A percentile compares a stretch with the other conserved stretches of the same genome.
phyloP scores from a whole-genome alignment of 2,113 vertebrate species.

The Mus pahari region DNA sequence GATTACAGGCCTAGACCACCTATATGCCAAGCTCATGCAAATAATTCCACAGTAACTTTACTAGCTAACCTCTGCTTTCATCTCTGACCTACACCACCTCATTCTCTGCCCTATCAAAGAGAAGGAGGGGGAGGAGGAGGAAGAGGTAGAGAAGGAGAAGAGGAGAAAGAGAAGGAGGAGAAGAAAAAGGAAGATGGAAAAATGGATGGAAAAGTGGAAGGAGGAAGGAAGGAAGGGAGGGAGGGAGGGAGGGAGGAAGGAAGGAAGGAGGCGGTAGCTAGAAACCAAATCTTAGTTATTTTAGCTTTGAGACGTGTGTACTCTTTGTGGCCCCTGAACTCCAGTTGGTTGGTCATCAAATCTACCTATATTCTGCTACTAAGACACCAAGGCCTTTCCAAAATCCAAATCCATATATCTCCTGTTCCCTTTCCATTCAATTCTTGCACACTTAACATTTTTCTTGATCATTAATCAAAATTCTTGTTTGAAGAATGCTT shows the following conservation, averaged over 20 bases:
- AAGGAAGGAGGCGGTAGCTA: not conserved
- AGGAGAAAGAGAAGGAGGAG: too few relatives aligned
- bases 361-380: not conserved
- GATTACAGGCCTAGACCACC: not conserved
- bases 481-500: not conserved
- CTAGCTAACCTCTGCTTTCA: slow-evolving; percentile 29
- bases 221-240: too few relatives aligned
- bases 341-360: slow-evolving; percentile 11
- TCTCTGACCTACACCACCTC: not conserved
- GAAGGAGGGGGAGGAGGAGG: too few relatives aligned
- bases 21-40: not conserved
- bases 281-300: not conserved
- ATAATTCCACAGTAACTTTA: slow-evolving; percentile 27
- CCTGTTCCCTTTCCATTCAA: slow-evolving; percentile 1
- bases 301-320: not conserved
- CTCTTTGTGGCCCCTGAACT: not conserved
- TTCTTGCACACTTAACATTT: slow-evolving; percentile 43
- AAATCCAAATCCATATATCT: not conserved
- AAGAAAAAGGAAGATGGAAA: too few relatives aligned
- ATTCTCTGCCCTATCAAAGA: not conserved
- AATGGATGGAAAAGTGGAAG: too few relatives aligned
- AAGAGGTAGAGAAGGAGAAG: accelerated
- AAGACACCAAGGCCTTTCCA: not conserved
- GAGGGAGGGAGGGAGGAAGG: too few relatives aligned
- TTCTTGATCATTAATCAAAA: slow-evolving; percentile 51